Evolutionary conservation across 37 sponge, comb jelly and placozoan genomes (phyloP), one percentile per base, ranked within the genome.

Genomic region (Crambe crambe): DNA sequence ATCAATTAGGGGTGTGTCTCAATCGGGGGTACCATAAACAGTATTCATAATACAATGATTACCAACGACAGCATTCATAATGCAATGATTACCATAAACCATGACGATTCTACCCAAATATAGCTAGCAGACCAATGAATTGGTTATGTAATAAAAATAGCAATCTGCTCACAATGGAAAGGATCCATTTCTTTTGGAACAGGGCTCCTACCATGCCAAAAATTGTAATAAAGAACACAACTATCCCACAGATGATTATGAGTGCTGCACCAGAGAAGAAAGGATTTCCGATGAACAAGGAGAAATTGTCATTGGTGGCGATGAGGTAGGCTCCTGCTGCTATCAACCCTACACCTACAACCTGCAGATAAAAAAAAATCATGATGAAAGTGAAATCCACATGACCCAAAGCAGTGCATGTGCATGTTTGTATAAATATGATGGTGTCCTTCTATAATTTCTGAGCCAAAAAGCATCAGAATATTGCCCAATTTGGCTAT

Each of bases 241-340:
- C 64, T 1, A 76, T 30, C 37, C 83, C 91, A 70, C 54, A 68
- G 10, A 77, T 58, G 20, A 82, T 80, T 64, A 82, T 70, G 42
- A 86, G 18, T 2, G 77, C 70, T 0, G 86, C 91, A 3, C 83
- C 89, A 15, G 83, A 58, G 23, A 70, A 70, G 44, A 59, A 56
- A 47, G 40, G n/a, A 70, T 23, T 77, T 18, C 79, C 81, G 51
- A 85, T 76, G 56, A 89, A 57, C 30, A 81, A 70, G 41, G 6
- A 68, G 30, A 69, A 80, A 0, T 23, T 58, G 25, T 54, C 23
- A 1, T 76, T 66, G 2, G 42, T 72, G 37, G 22, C 68, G 37
- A 82, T 57, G 25, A 88, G 83, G 60, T 83, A 83, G 59, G 71
- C 82, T 1, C 89, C 89, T 54, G 20, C 74, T 0, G 42, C 83